Evolutionary conservation across 2,888 invertebrate species (phyloP).

Genomic region (Pristionchus exspectatus): DNA sequence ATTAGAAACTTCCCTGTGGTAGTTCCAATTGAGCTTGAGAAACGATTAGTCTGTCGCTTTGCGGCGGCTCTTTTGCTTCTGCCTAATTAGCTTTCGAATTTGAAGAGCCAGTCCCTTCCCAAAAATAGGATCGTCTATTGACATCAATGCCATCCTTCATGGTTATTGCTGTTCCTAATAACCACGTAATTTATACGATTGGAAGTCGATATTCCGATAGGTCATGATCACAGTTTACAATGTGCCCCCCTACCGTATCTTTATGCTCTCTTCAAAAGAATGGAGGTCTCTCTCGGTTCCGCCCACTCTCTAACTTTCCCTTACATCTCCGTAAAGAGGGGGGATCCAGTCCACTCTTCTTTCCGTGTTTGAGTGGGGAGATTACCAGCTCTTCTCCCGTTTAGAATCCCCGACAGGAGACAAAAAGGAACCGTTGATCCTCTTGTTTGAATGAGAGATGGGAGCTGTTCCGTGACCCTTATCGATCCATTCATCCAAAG

Average conservation of each 20-base stretch:
- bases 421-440: conserved; percentile 33
- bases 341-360: conserved; percentile 21
- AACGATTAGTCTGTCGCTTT: neutral
- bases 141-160: neutral
- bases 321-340: neutral
- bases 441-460: conserved; percentile 41
- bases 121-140: neutral
- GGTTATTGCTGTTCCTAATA: neutral
- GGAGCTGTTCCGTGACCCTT: neutral
- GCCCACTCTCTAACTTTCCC: neutral
- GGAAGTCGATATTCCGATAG: conserved; percentile 15
- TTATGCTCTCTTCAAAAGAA: neutral
- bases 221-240: conserved; percentile 45
- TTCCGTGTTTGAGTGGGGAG: conserved; percentile 28
- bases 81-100: neutral
- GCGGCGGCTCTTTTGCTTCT: neutral
- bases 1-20: neutral
- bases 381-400: conserved; percentile 19
- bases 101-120: neutral
- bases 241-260: conserved; percentile 16
- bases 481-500: neutral
- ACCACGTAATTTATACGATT: neutral
- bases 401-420: conserved; percentile 43
- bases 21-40: conserved; percentile 18
- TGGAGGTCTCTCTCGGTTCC: neutral